Conservation (phyloP, 2,113 vertebrate species). For the Ceuthmochares aereus region DNA sequence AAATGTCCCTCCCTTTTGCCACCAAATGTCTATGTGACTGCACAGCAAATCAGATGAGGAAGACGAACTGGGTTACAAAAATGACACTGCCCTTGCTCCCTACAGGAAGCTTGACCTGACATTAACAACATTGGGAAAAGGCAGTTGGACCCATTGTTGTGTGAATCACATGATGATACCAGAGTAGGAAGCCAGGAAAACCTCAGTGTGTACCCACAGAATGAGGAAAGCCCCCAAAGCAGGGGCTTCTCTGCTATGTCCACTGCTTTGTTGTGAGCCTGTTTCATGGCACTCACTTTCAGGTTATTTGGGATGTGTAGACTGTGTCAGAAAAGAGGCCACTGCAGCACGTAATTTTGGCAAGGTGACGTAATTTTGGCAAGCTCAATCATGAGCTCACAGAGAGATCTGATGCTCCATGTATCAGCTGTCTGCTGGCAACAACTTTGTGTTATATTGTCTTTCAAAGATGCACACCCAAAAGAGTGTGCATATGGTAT, state of each 20-base stretch:
- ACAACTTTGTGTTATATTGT: background rate
- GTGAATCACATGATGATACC: background rate
- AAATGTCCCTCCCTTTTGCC: background rate
- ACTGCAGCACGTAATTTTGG: background rate
- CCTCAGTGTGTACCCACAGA: background rate
- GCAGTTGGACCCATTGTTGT: rapidly evolving
- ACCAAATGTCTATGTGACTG: background rate
- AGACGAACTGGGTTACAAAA: background rate
- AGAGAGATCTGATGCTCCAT: background rate
- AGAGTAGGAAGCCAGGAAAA: background rate
- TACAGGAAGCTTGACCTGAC: background rate
- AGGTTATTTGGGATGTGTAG: background rate
- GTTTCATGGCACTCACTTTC: background rate
- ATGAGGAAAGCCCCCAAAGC: background rate
- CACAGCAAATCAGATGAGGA: background rate
- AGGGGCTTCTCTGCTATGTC: background rate
- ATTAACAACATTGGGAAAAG: background rate
- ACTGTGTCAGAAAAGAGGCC: background rate
- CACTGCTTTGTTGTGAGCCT: background rate
- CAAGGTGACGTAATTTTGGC: background rate
- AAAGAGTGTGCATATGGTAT: background rate
- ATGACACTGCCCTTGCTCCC: background rate
- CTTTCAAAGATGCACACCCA: background rate
- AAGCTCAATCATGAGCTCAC: background rate
- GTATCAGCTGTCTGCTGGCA: background rate